Base-by-base conservation (phyloP, 1,140 invertebrate genomes). In the Neodiprion virginianus region DNA sequence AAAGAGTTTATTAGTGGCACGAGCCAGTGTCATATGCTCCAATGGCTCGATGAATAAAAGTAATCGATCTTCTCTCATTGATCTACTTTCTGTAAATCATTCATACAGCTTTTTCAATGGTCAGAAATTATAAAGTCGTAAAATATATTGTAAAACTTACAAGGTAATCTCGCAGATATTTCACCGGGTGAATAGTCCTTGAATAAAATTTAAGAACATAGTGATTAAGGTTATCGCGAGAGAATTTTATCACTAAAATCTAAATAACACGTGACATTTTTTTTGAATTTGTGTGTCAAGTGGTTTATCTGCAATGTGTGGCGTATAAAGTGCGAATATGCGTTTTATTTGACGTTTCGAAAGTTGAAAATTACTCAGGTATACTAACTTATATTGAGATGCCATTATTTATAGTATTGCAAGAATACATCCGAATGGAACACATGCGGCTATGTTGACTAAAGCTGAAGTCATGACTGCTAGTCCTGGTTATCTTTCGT, bases 141-240 rank as follows among this genome's bases (percentile, higher is more conserved):
- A 3, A 3, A 40, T 40, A 40, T 40, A 40, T 61, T 61, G 53
- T 72, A 61, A 66, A 74, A 85, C 83, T 81, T 79, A 91, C 90
- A 73, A 93, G 84, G 83, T 91, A 91, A 80, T 93, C 91, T 73
- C 89, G 84, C 69, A 92, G 90, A 81, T 91, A 93, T 83, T 93
- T 93, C 10, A 89, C 82, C 21, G 92, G 92, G 83, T 92, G 91
- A 73, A 93, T 89, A 48, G 87, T 88, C 83, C 92, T 93, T 83
- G 75, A 91, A 89, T 75, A 49, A 50, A 72, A 70, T 74, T 68
- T 68, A 28, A 61, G 7, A 72, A 74, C 71, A 72, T 40, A 71
- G 5, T 40, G 28, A 71, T 72, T 65, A 70, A 10, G 23, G 21
- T 21, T 69, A 14, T 74, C 12, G 48, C 14, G 67, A 67, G 14